These are phyloP conservation scores for Eupithecia subfuscata DNA, from an alignment of 2,888 invertebrate genomes.

Conservation along the genomic window DNA sequence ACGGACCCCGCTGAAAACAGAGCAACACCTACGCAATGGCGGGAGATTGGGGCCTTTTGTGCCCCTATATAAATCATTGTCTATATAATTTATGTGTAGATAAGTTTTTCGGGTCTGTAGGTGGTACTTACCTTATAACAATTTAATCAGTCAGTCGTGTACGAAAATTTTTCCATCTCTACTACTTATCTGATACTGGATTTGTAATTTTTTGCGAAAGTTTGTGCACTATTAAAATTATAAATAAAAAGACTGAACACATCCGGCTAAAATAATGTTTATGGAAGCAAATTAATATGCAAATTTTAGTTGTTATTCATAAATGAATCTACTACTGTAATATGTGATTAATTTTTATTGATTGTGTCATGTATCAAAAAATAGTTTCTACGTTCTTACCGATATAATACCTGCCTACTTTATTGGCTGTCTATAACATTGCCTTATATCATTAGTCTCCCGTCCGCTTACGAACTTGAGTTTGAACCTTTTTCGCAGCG, in stretches of 20 bases:
- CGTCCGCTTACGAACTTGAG: too few relatives aligned
- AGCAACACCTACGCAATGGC: neutral
- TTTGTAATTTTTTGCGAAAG: neutral
- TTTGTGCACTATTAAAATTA: neutral
- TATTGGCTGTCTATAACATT: too few relatives aligned
- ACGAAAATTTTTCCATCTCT: neutral
- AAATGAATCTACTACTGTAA: too few relatives aligned
- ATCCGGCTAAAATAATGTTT: neutral
- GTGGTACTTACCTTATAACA: neutral
- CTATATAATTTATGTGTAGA: neutral
- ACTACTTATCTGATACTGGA: neutral
- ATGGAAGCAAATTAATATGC: neutral
- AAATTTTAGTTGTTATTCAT: too few relatives aligned
- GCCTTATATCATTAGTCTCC: too few relatives aligned
- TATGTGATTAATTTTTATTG: too few relatives aligned
- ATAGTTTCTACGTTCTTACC: too few relatives aligned
- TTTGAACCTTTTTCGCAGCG: too few relatives aligned
- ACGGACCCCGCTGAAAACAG: neutral
- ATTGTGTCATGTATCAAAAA: too few relatives aligned
- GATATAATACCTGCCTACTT: too few relatives aligned
- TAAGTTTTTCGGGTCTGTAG: neutral
- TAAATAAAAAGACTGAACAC: neutral
- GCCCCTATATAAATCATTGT: conserved; percentile 1
- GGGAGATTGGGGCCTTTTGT: neutral
- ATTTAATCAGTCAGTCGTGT: neutral